Percentiles rank a stretch among this genome's conserved stretches.
These are phyloP conservation scores for Dasysyrphus albostriatus DNA, from an alignment of 2,888 invertebrate species.

Conservation along the genomic window DNA sequence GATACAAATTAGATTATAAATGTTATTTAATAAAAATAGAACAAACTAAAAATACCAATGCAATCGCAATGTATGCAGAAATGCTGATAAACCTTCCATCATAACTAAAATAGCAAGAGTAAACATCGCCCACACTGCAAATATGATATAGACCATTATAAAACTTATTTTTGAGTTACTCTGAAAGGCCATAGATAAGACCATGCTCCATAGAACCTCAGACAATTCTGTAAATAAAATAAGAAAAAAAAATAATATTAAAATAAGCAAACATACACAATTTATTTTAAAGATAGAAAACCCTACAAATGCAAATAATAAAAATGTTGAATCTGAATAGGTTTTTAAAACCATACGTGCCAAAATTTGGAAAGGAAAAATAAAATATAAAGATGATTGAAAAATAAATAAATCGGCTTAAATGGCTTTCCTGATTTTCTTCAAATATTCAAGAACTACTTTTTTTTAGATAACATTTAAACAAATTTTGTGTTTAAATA, in stretches of 20 bases:
- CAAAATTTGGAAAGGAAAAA: too few relatives aligned
- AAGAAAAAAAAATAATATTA: background rate
- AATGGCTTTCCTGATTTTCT: too few relatives aligned
- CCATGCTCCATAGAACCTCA: constrained; percentile 97
- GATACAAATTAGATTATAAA: constrained; percentile 74
- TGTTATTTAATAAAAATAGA: background rate
- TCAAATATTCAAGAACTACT: too few relatives aligned
- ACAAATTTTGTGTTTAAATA: too few relatives aligned
- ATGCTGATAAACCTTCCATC: constrained; percentile 99
- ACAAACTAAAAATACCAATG: constrained; percentile 90
- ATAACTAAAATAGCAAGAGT: constrained; percentile 97
- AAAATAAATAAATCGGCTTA: too few relatives aligned
- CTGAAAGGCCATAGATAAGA: constrained; percentile 90
- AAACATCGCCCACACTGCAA: constrained; percentile 94
- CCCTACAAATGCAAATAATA: too few relatives aligned
- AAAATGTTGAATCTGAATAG: too few relatives aligned
- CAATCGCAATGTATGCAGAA: constrained; percentile 98
- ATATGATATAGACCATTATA: constrained; percentile 91
- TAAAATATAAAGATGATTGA: too few relatives aligned
- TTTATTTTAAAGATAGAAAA: too few relatives aligned
- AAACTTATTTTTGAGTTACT: constrained; percentile 88
- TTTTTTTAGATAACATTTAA: too few relatives aligned
- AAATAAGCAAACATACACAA: too few relatives aligned
- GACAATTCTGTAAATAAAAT: constrained; percentile 87
- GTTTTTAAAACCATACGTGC: too few relatives aligned